Evolutionary conservation across 2,797 vertebrate species (phyloP).

Genomic region (Premnoplex brunnescens): DNA sequence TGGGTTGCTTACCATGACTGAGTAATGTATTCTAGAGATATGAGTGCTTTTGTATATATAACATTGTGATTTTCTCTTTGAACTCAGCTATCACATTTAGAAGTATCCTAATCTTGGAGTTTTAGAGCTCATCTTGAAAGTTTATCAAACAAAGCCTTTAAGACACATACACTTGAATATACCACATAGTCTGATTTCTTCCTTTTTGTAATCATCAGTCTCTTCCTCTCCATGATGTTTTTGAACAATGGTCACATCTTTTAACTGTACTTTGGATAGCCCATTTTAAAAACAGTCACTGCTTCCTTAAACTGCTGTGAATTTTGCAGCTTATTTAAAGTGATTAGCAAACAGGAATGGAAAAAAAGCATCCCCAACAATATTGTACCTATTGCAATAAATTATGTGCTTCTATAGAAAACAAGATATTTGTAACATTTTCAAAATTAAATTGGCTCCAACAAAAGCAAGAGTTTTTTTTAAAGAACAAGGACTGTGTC

Average conservation of each 20-base stretch:
- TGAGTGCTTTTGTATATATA: constrained; percentile 53
- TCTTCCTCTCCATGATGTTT: not conserved
- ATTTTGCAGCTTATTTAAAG: not conserved
- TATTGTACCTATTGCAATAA: not conserved
- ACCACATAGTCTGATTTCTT: not conserved
- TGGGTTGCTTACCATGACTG: constrained; percentile 38
- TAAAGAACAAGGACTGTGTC: not conserved
- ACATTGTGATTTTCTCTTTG: constrained; percentile 54
- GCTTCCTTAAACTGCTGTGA: not conserved
- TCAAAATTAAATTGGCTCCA: not conserved
- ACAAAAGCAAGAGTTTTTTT: not conserved
- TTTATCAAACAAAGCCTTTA: constrained; percentile 41
- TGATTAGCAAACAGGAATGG: not conserved
- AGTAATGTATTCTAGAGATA: constrained; percentile 47
- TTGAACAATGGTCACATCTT: not conserved
- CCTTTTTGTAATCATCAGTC: not conserved
- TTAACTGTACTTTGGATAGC: not conserved
- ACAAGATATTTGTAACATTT: not conserved
- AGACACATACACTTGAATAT: not conserved
- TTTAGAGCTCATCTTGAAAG: constrained; percentile 29
- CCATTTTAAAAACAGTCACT: not conserved
- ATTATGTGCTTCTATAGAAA: not conserved
- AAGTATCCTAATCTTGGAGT: constrained; percentile 38
- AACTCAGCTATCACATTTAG: constrained; percentile 26
- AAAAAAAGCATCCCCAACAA: not conserved